phyloP scores from a whole-genome alignment of 1,140 invertebrate genomes.

The Drosophila tsacasi region DNA sequence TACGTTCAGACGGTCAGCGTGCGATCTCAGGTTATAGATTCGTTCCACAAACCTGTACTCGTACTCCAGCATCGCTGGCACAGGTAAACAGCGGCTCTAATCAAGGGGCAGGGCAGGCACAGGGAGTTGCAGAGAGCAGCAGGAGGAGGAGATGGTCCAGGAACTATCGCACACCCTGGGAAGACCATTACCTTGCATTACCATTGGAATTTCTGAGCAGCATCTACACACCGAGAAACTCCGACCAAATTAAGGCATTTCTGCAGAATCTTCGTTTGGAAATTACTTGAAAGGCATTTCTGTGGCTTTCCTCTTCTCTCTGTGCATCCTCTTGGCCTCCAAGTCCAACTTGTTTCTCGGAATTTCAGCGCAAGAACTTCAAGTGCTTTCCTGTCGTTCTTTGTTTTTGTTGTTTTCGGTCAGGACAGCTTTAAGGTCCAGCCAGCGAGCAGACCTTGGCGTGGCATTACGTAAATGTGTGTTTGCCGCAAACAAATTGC shows the following conservation, averaged over 20 bases:
- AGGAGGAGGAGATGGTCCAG: slow-evolving; percentile 10
- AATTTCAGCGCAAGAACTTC: slow-evolving; percentile 66
- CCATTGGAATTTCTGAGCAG: slow-evolving; percentile 73
- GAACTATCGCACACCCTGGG: slow-evolving; percentile 27
- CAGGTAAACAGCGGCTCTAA: slow-evolving; percentile 81
- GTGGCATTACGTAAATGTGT: slow-evolving; percentile 57
- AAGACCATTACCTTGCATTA: slow-evolving; percentile 73
- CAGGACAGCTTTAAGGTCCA: slow-evolving; percentile 41
- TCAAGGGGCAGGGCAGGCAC: slow-evolving; percentile 51
- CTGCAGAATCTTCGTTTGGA: neutral
- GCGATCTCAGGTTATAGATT: slow-evolving; percentile 79
- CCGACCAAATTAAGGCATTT: neutral
- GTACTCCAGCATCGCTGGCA: slow-evolving; percentile 46
- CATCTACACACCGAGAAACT: slow-evolving; percentile 11
- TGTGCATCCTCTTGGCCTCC: slow-evolving; percentile 30
- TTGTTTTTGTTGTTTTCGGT: slow-evolving; percentile 23
- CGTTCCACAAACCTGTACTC: slow-evolving; percentile 78
- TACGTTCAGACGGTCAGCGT: slow-evolving; percentile 44
- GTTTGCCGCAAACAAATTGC: slow-evolving; percentile 54
- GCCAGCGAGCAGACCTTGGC: slow-evolving; percentile 49
- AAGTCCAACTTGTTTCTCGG: slow-evolving; percentile 76
- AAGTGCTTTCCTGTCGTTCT: slow-evolving; percentile 61
- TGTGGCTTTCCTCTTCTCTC: neutral
- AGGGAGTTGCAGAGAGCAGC: slow-evolving; percentile 4
- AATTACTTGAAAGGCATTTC: neutral